These are phyloP conservation scores for Butorides virescens DNA, from an alignment of 2,113 vertebrate species.

Conservation along the genomic window DNA sequence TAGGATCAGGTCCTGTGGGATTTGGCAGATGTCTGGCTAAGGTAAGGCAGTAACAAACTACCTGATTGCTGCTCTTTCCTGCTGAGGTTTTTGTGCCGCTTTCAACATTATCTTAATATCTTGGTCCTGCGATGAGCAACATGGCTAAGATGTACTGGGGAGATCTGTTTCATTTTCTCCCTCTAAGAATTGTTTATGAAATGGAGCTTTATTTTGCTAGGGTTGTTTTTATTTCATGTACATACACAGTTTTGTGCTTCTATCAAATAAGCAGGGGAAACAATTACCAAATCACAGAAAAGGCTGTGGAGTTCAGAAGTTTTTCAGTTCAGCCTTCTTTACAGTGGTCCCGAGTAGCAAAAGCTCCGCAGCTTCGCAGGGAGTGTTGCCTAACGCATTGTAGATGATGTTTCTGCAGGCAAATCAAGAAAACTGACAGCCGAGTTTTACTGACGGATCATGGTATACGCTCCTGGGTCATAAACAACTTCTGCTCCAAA, in stretches of 20 bases:
- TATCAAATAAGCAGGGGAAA: background rate
- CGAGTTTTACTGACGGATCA: background rate
- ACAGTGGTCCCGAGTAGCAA: background rate
- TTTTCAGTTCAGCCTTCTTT: background rate
- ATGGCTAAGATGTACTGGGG: background rate
- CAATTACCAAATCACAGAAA: background rate
- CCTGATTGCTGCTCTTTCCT: background rate
- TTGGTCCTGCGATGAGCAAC: accelerated
- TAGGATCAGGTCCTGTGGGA: background rate
- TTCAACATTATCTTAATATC: background rate
- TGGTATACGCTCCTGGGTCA: background rate
- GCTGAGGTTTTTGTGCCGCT: background rate
- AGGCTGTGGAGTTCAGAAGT: background rate
- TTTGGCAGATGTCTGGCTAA: background rate
- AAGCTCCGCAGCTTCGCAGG: background rate
- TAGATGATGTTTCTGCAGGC: background rate
- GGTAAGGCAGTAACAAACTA: background rate
- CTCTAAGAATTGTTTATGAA: background rate
- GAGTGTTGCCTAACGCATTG: background rate
- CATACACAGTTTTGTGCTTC: background rate
- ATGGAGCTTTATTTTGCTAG: background rate
- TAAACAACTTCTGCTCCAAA: background rate
- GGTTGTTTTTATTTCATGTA: background rate
- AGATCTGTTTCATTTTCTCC: background rate
- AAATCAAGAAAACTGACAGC: background rate